These are phyloP conservation scores for Monopis laevigella DNA, from an alignment of 2,888 invertebrate species.

Conservation along the genomic window DNA sequence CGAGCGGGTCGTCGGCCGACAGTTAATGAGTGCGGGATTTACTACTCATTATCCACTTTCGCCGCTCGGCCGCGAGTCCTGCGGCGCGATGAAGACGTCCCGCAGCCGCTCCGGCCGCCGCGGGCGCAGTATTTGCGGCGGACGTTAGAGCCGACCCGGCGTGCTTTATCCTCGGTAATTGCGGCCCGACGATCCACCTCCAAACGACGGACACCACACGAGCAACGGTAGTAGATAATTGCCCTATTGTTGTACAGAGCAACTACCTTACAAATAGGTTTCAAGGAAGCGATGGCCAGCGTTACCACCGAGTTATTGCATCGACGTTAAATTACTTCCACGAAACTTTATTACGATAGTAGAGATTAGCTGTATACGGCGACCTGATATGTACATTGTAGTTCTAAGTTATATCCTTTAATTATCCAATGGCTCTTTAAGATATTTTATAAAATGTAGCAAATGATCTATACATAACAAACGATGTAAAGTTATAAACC, in stretches of 20 bases:
- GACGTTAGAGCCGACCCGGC: conserved; percentile 39
- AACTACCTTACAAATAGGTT: conserved; percentile 40
- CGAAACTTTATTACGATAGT: no score
- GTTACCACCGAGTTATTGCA: conserved; percentile 6
- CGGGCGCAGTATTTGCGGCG: conserved; percentile 51
- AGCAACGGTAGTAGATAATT: conserved; percentile 56
- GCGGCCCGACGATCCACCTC: conserved; percentile 37
- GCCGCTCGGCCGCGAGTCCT: conserved; percentile 34
- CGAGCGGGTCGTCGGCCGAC: conserved; percentile 31
- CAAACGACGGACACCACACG: conserved; percentile 40
- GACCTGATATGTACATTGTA: no score
- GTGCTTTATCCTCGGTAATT: conserved; percentile 58
- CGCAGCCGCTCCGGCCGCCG: conserved; percentile 26
- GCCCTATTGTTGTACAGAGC: conserved; percentile 47
- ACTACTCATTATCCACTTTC: conserved; percentile 64
- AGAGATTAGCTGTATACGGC: no score
- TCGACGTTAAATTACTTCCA: not conserved
- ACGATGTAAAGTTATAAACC: no score
- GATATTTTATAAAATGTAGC: no score
- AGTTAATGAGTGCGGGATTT: conserved; percentile 61
- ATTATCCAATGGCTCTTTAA: no score
- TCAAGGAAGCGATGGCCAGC: conserved; percentile 33
- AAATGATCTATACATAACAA: no score
- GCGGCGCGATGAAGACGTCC: conserved; percentile 58
- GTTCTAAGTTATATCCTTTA: no score